These are phyloP conservation scores for Chiridota heheva DNA, from an alignment of 35 echinoderm and acorn worm species.

Conservation along the genomic window DNA sequence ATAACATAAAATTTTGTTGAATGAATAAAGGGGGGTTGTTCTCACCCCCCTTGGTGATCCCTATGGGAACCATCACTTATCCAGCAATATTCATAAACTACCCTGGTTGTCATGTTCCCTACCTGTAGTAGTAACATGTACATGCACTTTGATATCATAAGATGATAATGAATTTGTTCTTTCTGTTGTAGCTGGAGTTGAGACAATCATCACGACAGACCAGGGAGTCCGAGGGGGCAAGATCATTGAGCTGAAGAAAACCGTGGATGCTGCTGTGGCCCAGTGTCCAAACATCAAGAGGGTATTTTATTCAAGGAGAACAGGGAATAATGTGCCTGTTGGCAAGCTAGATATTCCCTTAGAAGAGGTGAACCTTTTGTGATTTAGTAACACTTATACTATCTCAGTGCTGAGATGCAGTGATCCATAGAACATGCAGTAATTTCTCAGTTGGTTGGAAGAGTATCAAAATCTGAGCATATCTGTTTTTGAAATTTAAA, in stretches of 20 bases:
- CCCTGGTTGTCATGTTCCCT: no score
- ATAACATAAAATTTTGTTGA: no score
- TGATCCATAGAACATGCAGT: no score
- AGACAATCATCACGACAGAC: slow-evolving; percentile 86
- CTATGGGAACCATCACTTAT: no score
- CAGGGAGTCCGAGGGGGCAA: slow-evolving; percentile 93
- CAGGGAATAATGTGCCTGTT: slow-evolving; percentile 65
- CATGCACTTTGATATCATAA: background rate
- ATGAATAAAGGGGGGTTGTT: no score
- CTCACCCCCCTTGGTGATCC: no score
- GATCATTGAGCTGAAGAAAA: slow-evolving; percentile 83
- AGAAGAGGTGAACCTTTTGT: slow-evolving; percentile 65
- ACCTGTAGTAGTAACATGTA: slow-evolving; percentile 1
- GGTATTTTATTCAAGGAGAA: slow-evolving; percentile 86
- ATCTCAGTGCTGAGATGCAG: no score
- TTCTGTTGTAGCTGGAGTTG: slow-evolving; percentile 71
- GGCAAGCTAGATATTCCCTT: slow-evolving; percentile 81
- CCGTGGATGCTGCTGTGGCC: slow-evolving; percentile 76
- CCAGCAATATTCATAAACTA: no score
- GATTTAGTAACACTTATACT: background rate
- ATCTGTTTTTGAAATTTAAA: background rate
- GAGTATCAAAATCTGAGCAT: no score
- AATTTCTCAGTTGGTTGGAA: no score
- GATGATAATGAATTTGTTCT: background rate
- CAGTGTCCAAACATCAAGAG: slow-evolving; percentile 80